Percentiles rank a stretch among this genome's conserved stretches.
Conservation (phyloP, 2,888 invertebrate species). For the Apodemia zela region DNA sequence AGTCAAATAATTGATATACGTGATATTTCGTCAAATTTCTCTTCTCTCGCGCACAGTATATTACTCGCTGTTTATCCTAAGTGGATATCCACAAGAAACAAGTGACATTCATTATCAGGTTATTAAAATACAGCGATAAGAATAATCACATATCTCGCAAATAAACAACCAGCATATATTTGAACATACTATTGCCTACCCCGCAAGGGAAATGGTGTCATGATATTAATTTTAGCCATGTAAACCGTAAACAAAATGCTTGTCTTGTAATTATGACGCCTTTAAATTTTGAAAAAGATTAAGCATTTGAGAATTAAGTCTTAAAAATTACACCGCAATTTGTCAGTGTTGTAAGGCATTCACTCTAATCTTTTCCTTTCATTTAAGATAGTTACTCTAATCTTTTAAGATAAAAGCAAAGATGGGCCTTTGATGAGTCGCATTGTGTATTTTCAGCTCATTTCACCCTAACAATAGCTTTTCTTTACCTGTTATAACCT, state of each 20-base stretch:
- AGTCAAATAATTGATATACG: no score
- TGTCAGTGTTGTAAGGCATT: constrained; percentile 54
- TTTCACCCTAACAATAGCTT: constrained; percentile 39
- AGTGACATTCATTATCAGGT: no score
- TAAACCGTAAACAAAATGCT: neutral
- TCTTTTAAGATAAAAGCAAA: constrained; percentile 40
- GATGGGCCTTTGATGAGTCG: constrained; percentile 22
- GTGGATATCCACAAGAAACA: no score
- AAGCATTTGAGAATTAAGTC: constrained; percentile 38
- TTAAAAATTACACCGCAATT: constrained; percentile 58
- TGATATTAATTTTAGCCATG: no score
- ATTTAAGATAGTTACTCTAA: constrained; percentile 41
- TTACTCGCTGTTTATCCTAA: no score
- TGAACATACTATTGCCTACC: no score
- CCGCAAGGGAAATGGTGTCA: no score
- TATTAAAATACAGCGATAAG: no score
- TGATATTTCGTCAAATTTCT: no score
- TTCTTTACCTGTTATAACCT: constrained; percentile 20
- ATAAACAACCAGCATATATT: no score
- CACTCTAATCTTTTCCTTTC: constrained; percentile 46
- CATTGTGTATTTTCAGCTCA: constrained; percentile 42
- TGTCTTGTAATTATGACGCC: neutral
- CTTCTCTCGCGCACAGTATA: no score
- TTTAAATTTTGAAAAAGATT: neutral
- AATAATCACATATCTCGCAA: no score